Percentiles rank a stretch among this genome's conserved stretches.
These are phyloP conservation scores for Turritopsis rubra DNA, from an alignment of 30 jellyfish, hydroid and myxozoan genomes.

Conservation along the genomic window DNA sequence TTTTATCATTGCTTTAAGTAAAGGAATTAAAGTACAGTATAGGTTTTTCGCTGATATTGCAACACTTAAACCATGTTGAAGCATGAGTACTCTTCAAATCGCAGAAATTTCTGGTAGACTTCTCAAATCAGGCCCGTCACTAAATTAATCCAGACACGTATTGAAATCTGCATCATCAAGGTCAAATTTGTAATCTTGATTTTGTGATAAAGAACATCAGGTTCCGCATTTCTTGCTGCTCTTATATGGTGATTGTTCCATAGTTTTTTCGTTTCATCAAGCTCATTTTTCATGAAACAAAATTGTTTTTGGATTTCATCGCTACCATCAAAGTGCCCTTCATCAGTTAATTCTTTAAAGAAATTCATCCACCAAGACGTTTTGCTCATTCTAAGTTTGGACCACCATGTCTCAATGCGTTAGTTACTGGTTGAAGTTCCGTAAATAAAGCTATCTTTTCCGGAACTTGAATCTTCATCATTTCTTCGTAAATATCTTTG, in stretches of 20 bases:
- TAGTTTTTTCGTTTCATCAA: slow-evolving; percentile 16
- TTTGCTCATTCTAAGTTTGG: slow-evolving; percentile 24
- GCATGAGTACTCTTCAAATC: too few relatives aligned
- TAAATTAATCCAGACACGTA: too few relatives aligned
- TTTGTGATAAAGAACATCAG: slow-evolving; percentile 21
- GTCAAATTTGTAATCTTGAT: slow-evolving; percentile 1
- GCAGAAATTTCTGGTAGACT: too few relatives aligned
- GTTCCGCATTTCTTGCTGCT: slow-evolving; percentile 23
- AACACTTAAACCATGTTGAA: too few relatives aligned
- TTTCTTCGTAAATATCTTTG: slow-evolving; percentile 35
- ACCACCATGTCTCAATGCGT: slow-evolving; percentile 52
- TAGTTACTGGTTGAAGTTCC: slow-evolving; percentile 31
- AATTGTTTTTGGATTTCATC: slow-evolving; percentile 12
- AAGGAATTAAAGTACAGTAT: too few relatives aligned
- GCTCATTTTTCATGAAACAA: slow-evolving; percentile 27
- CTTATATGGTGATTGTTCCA: slow-evolving; percentile 28
- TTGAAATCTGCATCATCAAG: too few relatives aligned
- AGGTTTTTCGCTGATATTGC: too few relatives aligned
- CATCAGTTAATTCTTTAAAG: slow-evolving; percentile 26
- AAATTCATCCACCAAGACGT: slow-evolving; percentile 38
- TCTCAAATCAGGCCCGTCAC: too few relatives aligned
- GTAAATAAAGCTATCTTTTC: slow-evolving; percentile 16
- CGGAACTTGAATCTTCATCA: slow-evolving; percentile 17
- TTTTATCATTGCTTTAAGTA: too few relatives aligned
- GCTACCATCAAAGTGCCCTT: slow-evolving; percentile 24